These are phyloP conservation scores for Tachyglossus aculeatus DNA, from an alignment of 2,797 vertebrate species.

Conservation along the genomic window DNA sequence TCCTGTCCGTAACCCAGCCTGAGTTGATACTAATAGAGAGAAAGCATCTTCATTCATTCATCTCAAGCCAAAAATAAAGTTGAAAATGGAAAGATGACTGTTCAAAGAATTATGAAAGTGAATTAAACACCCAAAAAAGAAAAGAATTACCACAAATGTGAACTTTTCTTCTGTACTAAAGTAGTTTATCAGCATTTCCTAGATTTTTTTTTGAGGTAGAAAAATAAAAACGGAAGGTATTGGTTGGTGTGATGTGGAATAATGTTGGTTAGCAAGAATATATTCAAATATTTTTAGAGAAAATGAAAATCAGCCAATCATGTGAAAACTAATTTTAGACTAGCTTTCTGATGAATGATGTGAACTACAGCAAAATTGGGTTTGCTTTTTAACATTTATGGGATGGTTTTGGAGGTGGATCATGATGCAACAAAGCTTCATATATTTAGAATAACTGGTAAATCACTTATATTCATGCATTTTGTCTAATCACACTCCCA, in stretches of 20 bases:
- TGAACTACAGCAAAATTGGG: background rate
- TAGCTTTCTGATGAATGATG: background rate
- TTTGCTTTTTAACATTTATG: background rate
- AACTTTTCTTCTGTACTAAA: slow-evolving; percentile 2
- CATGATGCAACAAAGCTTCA: background rate
- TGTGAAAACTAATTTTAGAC: background rate
- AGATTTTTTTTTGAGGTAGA: background rate
- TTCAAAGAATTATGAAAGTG: slow-evolving; percentile 25
- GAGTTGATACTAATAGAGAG: slow-evolving; percentile 2
- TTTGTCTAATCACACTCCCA: background rate
- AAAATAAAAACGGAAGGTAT: slow-evolving; percentile 28
- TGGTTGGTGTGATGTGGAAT: too few relatives aligned
- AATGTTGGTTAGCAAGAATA: too few relatives aligned
- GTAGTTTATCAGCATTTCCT: background rate
- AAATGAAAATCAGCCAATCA: background rate
- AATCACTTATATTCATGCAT: background rate
- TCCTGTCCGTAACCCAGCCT: background rate
- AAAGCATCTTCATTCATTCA: slow-evolving; percentile 22
- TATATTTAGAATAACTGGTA: background rate
- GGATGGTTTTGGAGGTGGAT: background rate
- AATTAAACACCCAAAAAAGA: slow-evolving; percentile 10
- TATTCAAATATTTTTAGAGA: background rate
- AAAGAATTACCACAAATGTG: slow-evolving; percentile 10
- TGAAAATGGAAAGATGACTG: slow-evolving; percentile 9
- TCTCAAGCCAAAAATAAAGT: too few relatives aligned